These are phyloP conservation scores for Drosophila rufa DNA, from an alignment of 1,140 invertebrate genomes.

Conservation along the genomic window DNA sequence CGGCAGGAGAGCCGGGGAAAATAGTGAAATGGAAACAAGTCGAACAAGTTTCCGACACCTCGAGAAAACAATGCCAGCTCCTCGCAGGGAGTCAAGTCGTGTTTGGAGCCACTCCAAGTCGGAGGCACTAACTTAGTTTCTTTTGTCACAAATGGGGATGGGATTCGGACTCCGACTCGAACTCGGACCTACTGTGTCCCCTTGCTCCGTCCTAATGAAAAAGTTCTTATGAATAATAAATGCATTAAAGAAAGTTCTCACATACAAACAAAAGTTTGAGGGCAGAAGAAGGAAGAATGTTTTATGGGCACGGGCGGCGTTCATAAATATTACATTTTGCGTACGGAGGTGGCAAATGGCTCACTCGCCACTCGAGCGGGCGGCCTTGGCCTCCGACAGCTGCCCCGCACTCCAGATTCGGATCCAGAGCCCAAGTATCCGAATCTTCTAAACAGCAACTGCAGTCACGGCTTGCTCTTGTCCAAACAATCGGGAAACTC, in stretches of 20 bases:
- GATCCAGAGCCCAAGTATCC: constrained; percentile 8
- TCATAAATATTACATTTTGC: constrained; percentile 66
- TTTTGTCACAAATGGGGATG: constrained; percentile 23
- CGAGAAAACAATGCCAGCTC: constrained; percentile 65
- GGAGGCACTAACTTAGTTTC: constrained; percentile 62
- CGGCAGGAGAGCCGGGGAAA: constrained; percentile 32
- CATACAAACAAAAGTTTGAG: constrained; percentile 57
- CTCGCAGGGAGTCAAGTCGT: constrained; percentile 26
- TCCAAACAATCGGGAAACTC: constrained; percentile 47
- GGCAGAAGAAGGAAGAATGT: constrained; percentile 8
- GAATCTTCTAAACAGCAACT: constrained; percentile 39
- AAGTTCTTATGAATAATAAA: constrained; percentile 83
- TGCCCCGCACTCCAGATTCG: neutral
- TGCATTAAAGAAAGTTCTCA: constrained; percentile 73
- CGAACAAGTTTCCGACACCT: constrained; percentile 83
- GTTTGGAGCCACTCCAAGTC: constrained; percentile 29
- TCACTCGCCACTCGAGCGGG: constrained; percentile 46
- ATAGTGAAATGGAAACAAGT: constrained; percentile 81
- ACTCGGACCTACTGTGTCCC: constrained; percentile 34
- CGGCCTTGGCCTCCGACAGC: constrained; percentile 39
- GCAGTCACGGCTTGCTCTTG: constrained; percentile 24
- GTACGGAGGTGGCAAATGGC: constrained; percentile 59
- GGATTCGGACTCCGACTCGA: constrained; percentile 54
- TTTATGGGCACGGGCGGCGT: constrained; percentile 35
- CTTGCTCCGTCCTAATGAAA: constrained; percentile 65